Evolutionary conservation across 2,797 vertebrate species (phyloP), one percentile per base, ranked within the genome.

Genomic region (Vireo griseus): DNA sequence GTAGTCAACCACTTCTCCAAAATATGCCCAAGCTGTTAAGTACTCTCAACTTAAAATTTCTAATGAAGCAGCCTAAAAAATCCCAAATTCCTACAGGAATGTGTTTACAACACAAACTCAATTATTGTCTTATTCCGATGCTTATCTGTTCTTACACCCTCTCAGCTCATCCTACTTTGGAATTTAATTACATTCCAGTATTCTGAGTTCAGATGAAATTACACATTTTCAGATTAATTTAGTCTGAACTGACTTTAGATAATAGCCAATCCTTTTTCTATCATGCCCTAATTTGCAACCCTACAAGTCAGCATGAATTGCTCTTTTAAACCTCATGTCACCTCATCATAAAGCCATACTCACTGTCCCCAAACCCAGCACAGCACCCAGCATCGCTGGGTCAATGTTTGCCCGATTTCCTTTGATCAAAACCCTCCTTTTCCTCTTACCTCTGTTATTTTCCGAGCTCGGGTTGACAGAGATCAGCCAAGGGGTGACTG

Each of bases 171-270:
- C 79, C 91, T 86, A 48, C 63, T 94, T 90, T 8, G 18, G 54
- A 78, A 92, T 92, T 95, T 96, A 96, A 96, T 96, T 96, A 96
- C 89, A 74, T 65, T n/a, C 57, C 40, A 79, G 54, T 66, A 94
- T 84, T 96, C 94, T 92, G 73, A 94, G 87, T 83, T 72, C 50
- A 89, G 76, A 92, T 78, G 76, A 97, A 97, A 96, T 84, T 84
- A 92, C 73, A 90, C 37, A 42, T 94, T 96, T 88, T 93, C 69
- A 90, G 72, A 96, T 83, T 93, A 93, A 92, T 83, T 96, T 75
- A 74, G 75, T 72, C 82, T 72, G 66, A 91, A 88, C 65, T 37
- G 24, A 37, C 72, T 92, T 84, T 39, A 66, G 79, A 75, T 65
- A 92, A 88, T 35, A 84, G 54, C 48, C 55, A 88, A 51, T 59